These are phyloP conservation scores for Paedocypris sp. DNA, from an alignment of 2,113 vertebrate genomes.

Conservation along the genomic window DNA sequence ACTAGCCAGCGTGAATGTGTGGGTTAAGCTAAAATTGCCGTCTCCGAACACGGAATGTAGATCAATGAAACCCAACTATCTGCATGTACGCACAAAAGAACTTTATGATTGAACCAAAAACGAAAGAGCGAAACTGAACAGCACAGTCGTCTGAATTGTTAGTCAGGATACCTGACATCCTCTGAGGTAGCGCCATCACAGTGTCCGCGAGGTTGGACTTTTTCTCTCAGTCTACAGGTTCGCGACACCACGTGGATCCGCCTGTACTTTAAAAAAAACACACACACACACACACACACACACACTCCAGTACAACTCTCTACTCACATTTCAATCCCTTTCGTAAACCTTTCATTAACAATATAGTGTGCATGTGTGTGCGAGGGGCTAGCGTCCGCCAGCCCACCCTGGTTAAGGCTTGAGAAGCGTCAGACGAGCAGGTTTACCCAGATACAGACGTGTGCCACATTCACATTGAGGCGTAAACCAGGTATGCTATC, in stretches of 20 bases:
- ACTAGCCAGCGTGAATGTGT: no score
- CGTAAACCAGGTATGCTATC: not conserved
- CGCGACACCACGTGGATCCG: no score
- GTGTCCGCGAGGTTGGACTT: conserved; percentile 20
- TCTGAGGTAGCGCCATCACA: conserved; percentile 24
- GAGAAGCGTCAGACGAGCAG: conserved; percentile 36
- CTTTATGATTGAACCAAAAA: no score
- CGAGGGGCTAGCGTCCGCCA: conserved; percentile 49
- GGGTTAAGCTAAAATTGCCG: no score
- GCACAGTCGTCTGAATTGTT: not conserved
- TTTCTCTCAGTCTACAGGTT: not conserved
- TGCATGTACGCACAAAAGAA: no score
- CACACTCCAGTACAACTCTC: not conserved
- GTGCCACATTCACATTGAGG: conserved; percentile 3
- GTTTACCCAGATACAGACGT: conserved; percentile 18
- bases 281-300: not conserved
- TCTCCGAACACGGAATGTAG: conserved; percentile 26
- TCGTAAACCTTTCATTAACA: conserved; percentile 13
- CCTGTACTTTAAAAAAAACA: no score
- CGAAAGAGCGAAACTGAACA: not conserved
- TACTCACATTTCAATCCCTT: conserved; percentile 52
- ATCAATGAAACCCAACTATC: no score
- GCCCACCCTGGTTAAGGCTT: conserved; percentile 55
- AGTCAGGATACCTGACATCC: conserved; percentile 11
- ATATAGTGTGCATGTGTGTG: conserved; percentile 28